Conservation (phyloP, 2,113 vertebrate species). For the Marmota flaviventris region DNA sequence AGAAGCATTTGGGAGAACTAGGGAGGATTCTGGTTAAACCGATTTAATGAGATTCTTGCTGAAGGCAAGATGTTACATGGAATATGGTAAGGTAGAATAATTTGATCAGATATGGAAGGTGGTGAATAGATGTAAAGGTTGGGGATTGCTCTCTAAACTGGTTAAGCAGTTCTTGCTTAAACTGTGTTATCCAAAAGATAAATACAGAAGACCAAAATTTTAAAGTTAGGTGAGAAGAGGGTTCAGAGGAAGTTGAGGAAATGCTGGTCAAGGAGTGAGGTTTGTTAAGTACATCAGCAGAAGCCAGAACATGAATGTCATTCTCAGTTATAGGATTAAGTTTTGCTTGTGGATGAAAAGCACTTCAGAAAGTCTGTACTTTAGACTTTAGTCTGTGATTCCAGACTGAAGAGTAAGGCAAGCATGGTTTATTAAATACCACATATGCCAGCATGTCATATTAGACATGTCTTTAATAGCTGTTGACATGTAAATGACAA, state of each 20-base stretch:
- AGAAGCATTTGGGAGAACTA: background rate
- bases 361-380: background rate
- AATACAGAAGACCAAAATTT: background rate
- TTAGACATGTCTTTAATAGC: background rate
- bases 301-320: background rate
- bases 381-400: background rate
- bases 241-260: background rate
- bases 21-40: background rate
- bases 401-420: background rate
- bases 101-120: background rate
- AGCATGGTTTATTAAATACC: background rate
- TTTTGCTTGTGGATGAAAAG: background rate
- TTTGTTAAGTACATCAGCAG: background rate
- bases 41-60: background rate
- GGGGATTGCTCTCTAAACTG: background rate
- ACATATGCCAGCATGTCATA: background rate
- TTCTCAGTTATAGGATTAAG: background rate
- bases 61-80: background rate
- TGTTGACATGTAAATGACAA: background rate
- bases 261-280: background rate
- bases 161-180: background rate
- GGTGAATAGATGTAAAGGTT: background rate
- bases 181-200: background rate
- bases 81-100: background rate
- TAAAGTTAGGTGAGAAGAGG: background rate